Evolutionary conservation across 1,140 invertebrate genomes (phyloP).

Genomic region (Leptinotarsa texana): DNA sequence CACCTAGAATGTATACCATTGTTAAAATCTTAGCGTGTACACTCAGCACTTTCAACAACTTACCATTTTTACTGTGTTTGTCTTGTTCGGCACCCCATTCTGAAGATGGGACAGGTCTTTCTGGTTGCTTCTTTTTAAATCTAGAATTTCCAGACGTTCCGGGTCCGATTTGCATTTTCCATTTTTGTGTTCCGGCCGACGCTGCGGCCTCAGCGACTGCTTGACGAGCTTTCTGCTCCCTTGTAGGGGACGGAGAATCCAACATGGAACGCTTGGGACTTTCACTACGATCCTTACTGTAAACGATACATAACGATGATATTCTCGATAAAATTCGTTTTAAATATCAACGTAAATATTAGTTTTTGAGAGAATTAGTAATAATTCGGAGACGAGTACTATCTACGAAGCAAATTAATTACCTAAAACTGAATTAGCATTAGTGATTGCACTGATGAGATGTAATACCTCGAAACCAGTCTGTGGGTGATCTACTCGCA

Average conservation of each 20-base stretch:
- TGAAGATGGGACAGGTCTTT: constrained; percentile 32
- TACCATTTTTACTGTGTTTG: constrained; percentile 13
- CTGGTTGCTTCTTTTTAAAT: constrained; percentile 50
- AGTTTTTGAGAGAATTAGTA: too few relatives aligned
- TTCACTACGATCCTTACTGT: constrained; percentile 50
- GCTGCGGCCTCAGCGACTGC: constrained; percentile 54
- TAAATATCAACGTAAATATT: too few relatives aligned
- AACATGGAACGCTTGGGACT: constrained; percentile 44
- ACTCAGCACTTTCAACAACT: not conserved
- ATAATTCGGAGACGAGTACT: too few relatives aligned
- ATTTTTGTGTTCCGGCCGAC: constrained; percentile 47
- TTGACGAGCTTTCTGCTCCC: constrained; percentile 55
- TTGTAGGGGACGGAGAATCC: constrained; percentile 53
- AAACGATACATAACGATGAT: constrained; percentile 10
- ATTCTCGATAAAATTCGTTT: too few relatives aligned
- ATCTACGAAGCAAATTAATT: too few relatives aligned
- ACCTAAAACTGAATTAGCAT: too few relatives aligned
- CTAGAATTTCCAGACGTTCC: constrained; percentile 42
- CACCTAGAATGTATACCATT: not conserved
- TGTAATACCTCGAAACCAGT: too few relatives aligned
- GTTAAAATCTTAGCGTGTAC: not conserved
- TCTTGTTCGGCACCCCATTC: constrained; percentile 35
- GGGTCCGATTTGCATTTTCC: constrained; percentile 54
- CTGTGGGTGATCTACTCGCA: too few relatives aligned
- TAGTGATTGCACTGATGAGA: too few relatives aligned